Base-by-base conservation (phyloP, 2,888 invertebrate species). In the Melanchra persicariae region DNA sequence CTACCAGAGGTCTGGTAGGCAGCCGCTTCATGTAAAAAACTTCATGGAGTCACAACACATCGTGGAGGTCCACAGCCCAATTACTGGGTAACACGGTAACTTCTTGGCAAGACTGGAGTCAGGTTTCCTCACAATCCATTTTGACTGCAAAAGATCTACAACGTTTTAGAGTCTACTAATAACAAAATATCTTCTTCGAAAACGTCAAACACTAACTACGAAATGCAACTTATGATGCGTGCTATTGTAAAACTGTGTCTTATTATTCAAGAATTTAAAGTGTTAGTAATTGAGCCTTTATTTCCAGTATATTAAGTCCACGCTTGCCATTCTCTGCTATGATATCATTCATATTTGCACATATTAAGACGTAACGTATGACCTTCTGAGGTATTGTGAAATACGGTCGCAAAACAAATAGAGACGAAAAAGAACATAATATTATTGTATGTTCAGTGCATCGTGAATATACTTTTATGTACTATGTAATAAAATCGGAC, bases 311-410 rank as follows among this genome's bases (percentile, higher is more conserved):
- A 59, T 67, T 63, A 66, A 63, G 74, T 60, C 63, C 34, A 54
- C 62, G 22, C 12, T 60, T 58, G 45, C 22, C 7, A 63, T 68
- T 70, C 57, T 61, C 30, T 58, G 62, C 51, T 64, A 82, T 75
- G 79, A 81, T 82, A 82, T 81, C 79, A 81, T 75, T 61, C 82
- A 70, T 78, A 82, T 81, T 81, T 81, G 66, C 64, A 65, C 82
- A 81, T 22, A 74, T 75, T 75, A 78, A 75, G 75, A 75, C 79
- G 58, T 71, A 70, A 70, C 49, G 30, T 9, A 30, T 69, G 79
- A 67, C 82, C 78, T 81, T 81, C 74, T 51, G 49, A 45, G 43
- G 43, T 45, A 51, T 40, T 57, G 62, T 71, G 68, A 66, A 70
- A 81, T 26, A 12, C 47, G 34, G 70, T 64, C 47, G 37, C 55